Evolutionary conservation across 2,797 vertebrate genomes (phyloP).

Genomic region (Periparus ater): DNA sequence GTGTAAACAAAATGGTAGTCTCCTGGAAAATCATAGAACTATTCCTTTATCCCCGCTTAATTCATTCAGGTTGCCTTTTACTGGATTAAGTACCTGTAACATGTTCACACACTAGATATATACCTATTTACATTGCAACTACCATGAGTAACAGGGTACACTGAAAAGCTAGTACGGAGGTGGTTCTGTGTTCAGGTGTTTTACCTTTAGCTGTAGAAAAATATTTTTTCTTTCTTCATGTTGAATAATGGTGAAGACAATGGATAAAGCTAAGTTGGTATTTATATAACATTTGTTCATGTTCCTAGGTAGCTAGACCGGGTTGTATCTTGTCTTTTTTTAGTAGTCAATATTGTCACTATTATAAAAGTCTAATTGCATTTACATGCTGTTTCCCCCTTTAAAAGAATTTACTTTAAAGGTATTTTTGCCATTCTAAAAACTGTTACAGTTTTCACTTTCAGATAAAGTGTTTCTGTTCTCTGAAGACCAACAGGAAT

Average conservation of each 20-base stretch:
- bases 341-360: neutral
- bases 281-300: neutral
- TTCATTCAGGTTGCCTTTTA: neutral
- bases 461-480: neutral
- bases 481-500: neutral
- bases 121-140: neutral
- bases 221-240: neutral
- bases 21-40: neutral
- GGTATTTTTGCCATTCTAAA: neutral
- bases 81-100: neutral
- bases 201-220: neutral
- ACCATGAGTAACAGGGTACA: neutral
- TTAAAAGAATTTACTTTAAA: neutral
- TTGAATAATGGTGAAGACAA: neutral
- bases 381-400: neutral
- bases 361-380: neutral
- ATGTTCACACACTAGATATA: neutral
- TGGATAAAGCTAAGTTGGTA: neutral
- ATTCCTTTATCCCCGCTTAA: neutral
- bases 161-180: neutral
- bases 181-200: neutral
- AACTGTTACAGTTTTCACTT: neutral
- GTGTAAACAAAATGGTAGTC: neutral
- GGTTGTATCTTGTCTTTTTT: neutral
- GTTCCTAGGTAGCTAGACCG: neutral